Conservation (phyloP, 2,888 invertebrate species). For the Acrobeloides nanus region DNA sequence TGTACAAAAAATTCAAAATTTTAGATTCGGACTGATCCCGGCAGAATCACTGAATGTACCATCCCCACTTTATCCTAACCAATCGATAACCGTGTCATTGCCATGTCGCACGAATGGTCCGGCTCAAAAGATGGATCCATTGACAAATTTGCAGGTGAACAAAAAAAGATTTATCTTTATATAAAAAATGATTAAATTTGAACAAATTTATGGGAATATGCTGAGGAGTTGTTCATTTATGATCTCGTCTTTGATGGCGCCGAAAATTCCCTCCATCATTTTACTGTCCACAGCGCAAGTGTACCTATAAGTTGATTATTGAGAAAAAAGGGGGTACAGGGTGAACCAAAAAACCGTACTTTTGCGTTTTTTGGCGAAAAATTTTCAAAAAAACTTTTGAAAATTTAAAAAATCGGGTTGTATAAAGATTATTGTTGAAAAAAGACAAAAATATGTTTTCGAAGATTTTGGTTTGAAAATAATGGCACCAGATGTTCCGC, state of each 20-base stretch:
- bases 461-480: too few relatives aligned
- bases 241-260: conserved; percentile 39
- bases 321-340: too few relatives aligned
- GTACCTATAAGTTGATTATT: conserved; percentile 31
- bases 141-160: conserved; percentile 81
- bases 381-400: too few relatives aligned
- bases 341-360: too few relatives aligned
- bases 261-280: conserved; percentile 44
- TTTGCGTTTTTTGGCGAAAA: too few relatives aligned
- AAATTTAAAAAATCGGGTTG: too few relatives aligned
- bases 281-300: conserved; percentile 47
- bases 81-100: conserved; percentile 70
- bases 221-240: conserved; percentile 14
- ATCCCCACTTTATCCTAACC: conserved; percentile 69
- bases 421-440: too few relatives aligned
- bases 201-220: conserved; percentile 11
- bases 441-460: too few relatives aligned
- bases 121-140: conserved; percentile 92
- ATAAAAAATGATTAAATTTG: conserved; percentile 1
- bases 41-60: conserved; percentile 72
- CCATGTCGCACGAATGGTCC: conserved; percentile 76
- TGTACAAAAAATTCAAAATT: conserved; percentile 23
- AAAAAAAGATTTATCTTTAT: not conserved
- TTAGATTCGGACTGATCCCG: conserved; percentile 84
- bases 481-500: too few relatives aligned